phyloP scores from a whole-genome alignment of 1,140 invertebrate species.

The Bombus soroeensis region DNA sequence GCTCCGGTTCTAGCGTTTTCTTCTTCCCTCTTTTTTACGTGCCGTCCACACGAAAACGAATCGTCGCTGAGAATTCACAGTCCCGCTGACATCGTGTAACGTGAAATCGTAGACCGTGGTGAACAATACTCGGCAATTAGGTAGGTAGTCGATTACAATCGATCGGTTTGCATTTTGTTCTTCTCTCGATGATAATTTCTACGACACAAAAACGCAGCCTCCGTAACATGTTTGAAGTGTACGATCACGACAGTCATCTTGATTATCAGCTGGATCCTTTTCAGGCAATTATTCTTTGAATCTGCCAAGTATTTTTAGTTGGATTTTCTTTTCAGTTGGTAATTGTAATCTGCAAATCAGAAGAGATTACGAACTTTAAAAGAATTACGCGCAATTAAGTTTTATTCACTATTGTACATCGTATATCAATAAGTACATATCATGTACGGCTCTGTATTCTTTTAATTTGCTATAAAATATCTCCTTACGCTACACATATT shows the following conservation, averaged over 20 bases:
- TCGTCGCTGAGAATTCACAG: conserved; percentile 53
- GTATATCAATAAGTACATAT: too few species aligned
- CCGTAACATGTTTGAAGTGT: not conserved
- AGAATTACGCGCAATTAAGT: too few species aligned
- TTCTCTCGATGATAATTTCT: conserved; percentile 7
- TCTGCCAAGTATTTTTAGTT: not conserved
- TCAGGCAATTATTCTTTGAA: not conserved
- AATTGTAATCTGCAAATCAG: too few species aligned
- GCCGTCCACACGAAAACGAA: conserved; percentile 4
- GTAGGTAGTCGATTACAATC: conserved; percentile 71
- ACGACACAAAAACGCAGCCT: conserved; percentile 2
- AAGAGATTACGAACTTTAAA: too few species aligned
- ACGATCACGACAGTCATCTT: not conserved
- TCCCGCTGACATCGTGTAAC: conserved; percentile 54
- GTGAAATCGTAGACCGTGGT: conserved; percentile 49
- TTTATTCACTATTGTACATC: too few species aligned
- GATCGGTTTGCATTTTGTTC: conserved; percentile 48
- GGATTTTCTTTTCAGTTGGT: not conserved
- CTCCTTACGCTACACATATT: too few species aligned
- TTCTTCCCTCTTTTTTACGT: not conserved
- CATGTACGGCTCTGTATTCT: too few species aligned
- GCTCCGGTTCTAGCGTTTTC: not conserved
- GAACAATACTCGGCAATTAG: conserved; percentile 71
- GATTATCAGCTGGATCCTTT: not conserved
- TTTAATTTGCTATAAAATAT: too few species aligned